These are phyloP conservation scores for Callosobruchus maculatus DNA, from an alignment of 2,888 invertebrate species.

Conservation along the genomic window DNA sequence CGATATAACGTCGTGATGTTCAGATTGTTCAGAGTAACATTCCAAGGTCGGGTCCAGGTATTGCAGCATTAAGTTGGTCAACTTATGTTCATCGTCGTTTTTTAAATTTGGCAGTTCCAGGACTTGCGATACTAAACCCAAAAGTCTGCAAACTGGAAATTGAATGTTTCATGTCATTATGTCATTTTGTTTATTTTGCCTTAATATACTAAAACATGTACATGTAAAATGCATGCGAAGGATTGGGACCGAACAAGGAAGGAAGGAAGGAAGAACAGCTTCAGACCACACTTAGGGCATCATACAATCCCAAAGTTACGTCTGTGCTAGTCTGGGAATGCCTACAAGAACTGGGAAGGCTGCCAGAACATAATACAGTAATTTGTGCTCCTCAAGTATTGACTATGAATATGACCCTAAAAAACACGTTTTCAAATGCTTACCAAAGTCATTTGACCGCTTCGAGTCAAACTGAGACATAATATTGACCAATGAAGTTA, in stretches of 20 bases:
- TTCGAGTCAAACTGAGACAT: constrained; percentile 21
- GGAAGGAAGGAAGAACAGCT: too few species aligned
- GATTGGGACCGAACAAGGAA: too few species aligned
- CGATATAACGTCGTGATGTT: constrained; percentile 19
- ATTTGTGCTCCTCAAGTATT: too few species aligned
- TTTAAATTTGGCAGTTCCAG: constrained; percentile 21
- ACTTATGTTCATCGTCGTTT: constrained; percentile 19
- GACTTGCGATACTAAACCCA: constrained; percentile 18
- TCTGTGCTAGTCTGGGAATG: too few species aligned
- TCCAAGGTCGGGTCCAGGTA: constrained; percentile 21
- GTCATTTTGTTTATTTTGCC: too few species aligned
- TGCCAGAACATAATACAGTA: too few species aligned
- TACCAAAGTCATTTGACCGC: constrained; percentile 18
- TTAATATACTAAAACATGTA: too few species aligned
- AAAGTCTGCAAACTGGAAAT: constrained; percentile 25
- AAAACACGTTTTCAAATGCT: constrained; percentile 4
- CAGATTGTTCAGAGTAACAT: constrained; percentile 16
- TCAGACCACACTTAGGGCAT: too few species aligned
- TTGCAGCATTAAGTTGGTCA: constrained; percentile 16
- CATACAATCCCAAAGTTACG: too few species aligned
- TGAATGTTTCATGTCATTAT: neutral
- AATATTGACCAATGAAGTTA: constrained; percentile 22
- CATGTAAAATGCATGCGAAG: too few species aligned
- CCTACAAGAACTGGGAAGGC: too few species aligned
- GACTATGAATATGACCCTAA: too few species aligned